phyloP scores from a whole-genome alignment of 2,888 invertebrate species.

The Amiota communis region DNA sequence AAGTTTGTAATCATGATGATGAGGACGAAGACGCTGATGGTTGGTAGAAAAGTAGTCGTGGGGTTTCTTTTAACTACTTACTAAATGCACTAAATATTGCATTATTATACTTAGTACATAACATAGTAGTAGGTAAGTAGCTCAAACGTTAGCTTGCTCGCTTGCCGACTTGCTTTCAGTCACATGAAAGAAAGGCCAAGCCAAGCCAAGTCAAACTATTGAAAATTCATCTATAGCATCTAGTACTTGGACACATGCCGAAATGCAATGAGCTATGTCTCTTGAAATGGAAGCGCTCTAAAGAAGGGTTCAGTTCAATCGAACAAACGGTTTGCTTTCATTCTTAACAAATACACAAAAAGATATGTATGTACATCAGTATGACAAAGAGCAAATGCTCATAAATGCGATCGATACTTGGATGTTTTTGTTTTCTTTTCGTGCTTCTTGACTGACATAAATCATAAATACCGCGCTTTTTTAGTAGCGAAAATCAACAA shows the following conservation, averaged over 20 bases:
- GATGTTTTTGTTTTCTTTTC: no score
- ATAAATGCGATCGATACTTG: background rate
- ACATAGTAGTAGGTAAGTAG: background rate
- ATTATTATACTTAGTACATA: background rate
- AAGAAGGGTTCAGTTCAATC: constrained; percentile 6
- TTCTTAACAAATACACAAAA: background rate
- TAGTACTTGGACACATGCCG: constrained; percentile 25
- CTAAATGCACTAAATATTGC: constrained; percentile 13
- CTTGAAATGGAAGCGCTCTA: background rate
- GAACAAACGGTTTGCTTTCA: no score
- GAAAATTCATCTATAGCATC: background rate
- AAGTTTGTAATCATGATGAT: background rate
- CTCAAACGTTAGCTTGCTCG: background rate
- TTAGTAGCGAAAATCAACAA: constrained; percentile 1
- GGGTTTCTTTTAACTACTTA: no score
- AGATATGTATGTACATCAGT: background rate
- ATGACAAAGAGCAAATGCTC: constrained; percentile 17
- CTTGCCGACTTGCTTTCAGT: no score
- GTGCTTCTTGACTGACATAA: constrained; percentile 19
- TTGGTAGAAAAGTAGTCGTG: no score
- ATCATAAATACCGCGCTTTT: constrained; percentile 6
- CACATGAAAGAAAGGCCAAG: background rate
- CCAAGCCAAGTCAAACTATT: background rate
- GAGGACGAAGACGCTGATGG: no score
- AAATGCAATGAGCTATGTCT: constrained; percentile 18